Evolutionary conservation across 2,888 invertebrate species (phyloP).

Genomic region (Taphrorychus bicolor): DNA sequence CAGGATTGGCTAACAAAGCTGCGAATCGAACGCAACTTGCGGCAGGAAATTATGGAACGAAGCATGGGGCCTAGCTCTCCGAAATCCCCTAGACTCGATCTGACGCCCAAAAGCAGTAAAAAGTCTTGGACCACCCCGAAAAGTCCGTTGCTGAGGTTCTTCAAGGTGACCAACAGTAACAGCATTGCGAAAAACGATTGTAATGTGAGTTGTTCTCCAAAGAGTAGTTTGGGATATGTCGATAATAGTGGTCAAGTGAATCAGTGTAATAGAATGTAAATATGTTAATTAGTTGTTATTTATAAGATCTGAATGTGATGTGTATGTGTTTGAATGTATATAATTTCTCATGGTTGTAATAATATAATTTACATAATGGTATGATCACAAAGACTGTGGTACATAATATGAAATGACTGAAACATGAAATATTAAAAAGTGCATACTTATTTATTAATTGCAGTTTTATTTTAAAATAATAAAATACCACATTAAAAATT

Average conservation of each 20-base stretch:
- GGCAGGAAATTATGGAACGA: constrained; percentile 49
- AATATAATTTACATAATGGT: too few relatives aligned
- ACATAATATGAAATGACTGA: too few relatives aligned
- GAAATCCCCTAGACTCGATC: constrained; percentile 50
- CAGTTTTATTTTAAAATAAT: too few relatives aligned
- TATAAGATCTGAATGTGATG: too few relatives aligned
- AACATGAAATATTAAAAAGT: too few relatives aligned
- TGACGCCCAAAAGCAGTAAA: constrained; percentile 41
- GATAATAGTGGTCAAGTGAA: background rate
- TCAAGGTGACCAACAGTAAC: constrained; percentile 50
- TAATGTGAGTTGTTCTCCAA: constrained; percentile 23
- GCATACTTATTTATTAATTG: too few relatives aligned
- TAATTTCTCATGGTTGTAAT: too few relatives aligned
- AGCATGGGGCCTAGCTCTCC: constrained; percentile 42
- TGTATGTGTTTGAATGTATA: too few relatives aligned
- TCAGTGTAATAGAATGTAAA: background rate
- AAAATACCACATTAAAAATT: too few relatives aligned
- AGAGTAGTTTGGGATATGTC: background rate
- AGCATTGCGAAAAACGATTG: constrained; percentile 28
- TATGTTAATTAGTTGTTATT: too few relatives aligned
- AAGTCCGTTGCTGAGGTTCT: constrained; percentile 53
- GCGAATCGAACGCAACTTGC: constrained; percentile 62
- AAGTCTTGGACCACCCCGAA: constrained; percentile 42
- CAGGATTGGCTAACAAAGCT: constrained; percentile 77
- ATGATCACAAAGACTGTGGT: too few relatives aligned